phyloP scores from a whole-genome alignment of 2,888 invertebrate genomes.

The Lepidochrysops patricia region DNA sequence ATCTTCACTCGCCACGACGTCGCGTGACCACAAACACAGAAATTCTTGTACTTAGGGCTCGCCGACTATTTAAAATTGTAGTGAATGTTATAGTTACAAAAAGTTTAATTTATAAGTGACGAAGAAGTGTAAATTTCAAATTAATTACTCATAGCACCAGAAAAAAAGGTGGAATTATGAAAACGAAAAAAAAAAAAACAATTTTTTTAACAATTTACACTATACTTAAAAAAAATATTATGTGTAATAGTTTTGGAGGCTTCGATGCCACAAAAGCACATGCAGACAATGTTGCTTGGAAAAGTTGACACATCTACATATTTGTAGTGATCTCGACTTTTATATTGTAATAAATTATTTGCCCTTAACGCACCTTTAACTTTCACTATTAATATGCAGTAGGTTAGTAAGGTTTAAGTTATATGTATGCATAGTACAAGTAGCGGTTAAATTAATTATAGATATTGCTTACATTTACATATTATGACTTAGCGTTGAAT shows the following conservation, averaged over 20 bases:
- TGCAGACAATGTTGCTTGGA: not conserved
- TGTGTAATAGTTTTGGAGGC: no score
- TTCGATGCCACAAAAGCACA: not conserved
- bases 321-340: conserved; percentile 21
- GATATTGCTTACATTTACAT: not conserved
- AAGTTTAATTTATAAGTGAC: no score
- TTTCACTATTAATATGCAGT: not conserved
- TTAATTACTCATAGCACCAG: no score
- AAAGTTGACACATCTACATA: conserved; percentile 14
- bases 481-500: not conserved
- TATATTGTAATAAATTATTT: conserved; percentile 28
- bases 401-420: not conserved
- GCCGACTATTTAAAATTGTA: conserved; percentile 38
- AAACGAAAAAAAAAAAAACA: no score
- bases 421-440: not conserved
- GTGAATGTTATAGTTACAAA: conserved; percentile 20
- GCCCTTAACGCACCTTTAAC: conserved; percentile 5
- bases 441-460: not conserved
- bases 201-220: no score
- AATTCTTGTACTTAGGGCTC: conserved; percentile 46
- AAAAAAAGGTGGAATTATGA: no score
- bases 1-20: conserved; percentile 46
- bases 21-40: conserved; percentile 53
- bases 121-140: no score
- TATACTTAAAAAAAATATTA: no score